Base-by-base conservation (phyloP, 1,140 invertebrate species). In the Zaprionus kolodkinae region DNA sequence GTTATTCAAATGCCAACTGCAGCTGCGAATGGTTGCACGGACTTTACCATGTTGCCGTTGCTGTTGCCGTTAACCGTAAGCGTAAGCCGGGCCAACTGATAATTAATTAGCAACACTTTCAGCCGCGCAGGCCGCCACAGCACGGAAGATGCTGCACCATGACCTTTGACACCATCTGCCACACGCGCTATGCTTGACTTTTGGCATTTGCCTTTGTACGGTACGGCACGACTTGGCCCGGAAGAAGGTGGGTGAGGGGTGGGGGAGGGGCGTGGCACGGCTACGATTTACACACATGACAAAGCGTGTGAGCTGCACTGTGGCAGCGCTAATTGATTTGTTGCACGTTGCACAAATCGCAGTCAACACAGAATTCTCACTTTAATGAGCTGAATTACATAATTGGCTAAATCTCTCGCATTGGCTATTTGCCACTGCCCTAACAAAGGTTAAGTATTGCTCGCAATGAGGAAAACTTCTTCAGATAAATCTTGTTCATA, bases 291-390 rank as follows among this genome's bases (percentile, higher is more conserved):
- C 61, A 25, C 30, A 63, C 43, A n/a, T 27, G 50, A 17, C 17
- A 27, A 27, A 60, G 45, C 50, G 60, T 35, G 65, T 35, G n/a
- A 61, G 48, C 43, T 30, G 62, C 55, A 0, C 54, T 56, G 63
- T 76, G 54, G 71, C 40, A 27, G 21, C 38, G 62, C 70, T 81
- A 85, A 85, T 84, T 84, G 78, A 81, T 85, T 85, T 81, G 81
- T 50, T 78, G 45, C 72, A 56, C 56, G 38, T 27, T 43, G 25
- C 11, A 62, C 5, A 52, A 54, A 43, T 30, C 48, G 25, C 10
- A 10, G 40, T 17, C 45, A 35, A 6, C 3, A 17, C 3, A 17
- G 21, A 55, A 12, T 38, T 27, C 60, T 33, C 4, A 6, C 17
- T 45, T 67, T 61, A 68, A 67, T 45, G 40, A 50, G 69, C 40